Percentiles rank a stretch among this genome's conserved stretches.
These are phyloP conservation scores for Ptilodon capucinus DNA, from an alignment of 2,888 invertebrate genomes.

Conservation along the genomic window DNA sequence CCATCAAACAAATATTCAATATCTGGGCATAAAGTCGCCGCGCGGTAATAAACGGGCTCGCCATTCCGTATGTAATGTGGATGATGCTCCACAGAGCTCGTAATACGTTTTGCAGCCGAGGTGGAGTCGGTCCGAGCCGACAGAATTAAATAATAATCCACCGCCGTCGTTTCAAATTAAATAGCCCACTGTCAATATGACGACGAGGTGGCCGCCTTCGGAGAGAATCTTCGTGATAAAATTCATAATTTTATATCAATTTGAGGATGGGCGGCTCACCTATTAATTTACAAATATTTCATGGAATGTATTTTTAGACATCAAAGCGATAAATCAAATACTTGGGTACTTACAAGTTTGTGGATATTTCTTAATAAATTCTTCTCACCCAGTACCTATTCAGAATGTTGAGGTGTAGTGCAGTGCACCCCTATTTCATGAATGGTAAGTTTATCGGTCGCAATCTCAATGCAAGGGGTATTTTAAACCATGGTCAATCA, in stretches of 20 bases:
- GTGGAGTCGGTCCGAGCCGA: constrained; percentile 33
- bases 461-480: too few species aligned
- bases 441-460: too few species aligned
- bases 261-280: constrained; percentile 36
- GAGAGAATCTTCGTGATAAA: constrained; percentile 31
- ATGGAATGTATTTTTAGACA: too few species aligned
- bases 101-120: constrained; percentile 40
- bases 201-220: constrained; percentile 20
- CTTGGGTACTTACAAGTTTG: too few species aligned
- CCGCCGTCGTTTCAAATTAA: constrained; percentile 51
- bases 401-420: too few species aligned
- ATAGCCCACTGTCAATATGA: constrained; percentile 43
- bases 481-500: too few species aligned
- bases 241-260: constrained; percentile 44
- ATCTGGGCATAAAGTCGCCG: constrained; percentile 6
- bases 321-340: too few species aligned
- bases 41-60: constrained; percentile 33
- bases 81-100: constrained; percentile 21
- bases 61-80: constrained; percentile 29
- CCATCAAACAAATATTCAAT: background rate
- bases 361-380: too few species aligned
- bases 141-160: constrained; percentile 53
- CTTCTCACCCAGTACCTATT: too few species aligned
- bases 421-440: too few species aligned
- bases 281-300: background rate